Evolutionary conservation across 2,797 vertebrate genomes (phyloP).

Genomic region (Rhinophrynus dorsalis): DNA sequence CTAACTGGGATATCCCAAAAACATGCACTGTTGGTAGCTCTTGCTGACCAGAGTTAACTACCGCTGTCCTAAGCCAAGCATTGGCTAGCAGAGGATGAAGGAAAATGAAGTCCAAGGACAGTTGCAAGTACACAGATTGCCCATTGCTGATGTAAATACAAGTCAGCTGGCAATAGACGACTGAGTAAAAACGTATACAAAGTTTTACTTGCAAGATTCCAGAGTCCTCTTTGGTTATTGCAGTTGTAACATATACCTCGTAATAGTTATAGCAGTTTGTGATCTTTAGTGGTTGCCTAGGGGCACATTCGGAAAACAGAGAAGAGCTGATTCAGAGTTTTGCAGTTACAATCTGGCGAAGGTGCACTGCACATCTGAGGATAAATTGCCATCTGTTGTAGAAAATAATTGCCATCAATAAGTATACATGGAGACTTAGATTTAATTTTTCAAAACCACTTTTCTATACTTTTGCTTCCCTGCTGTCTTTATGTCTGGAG

Average conservation of each 20-base stretch:
- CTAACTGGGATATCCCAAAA: too few species aligned
- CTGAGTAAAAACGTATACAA: not conserved
- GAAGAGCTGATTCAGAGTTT: slow-evolving; percentile 2
- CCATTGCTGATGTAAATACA: too few species aligned
- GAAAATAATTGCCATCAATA: not conserved
- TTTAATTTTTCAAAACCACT: not conserved
- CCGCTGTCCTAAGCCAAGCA: too few species aligned
- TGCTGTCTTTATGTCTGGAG: too few species aligned
- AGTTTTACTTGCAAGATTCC: not conserved
- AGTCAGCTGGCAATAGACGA: not conserved
- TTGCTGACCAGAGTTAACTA: too few species aligned
- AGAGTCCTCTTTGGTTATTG: not conserved
- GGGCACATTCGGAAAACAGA: not conserved
- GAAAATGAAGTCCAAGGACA: too few species aligned
- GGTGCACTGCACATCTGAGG: not conserved
- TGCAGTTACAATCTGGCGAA: not conserved
- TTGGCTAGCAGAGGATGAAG: too few species aligned
- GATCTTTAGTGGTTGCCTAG: not conserved
- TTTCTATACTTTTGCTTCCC: not conserved
- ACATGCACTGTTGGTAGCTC: too few species aligned
- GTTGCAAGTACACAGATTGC: too few species aligned
- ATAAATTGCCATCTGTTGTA: slow-evolving; percentile 3
- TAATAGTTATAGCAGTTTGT: not conserved
- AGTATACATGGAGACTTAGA: not conserved
- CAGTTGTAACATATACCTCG: not conserved